phyloP scores from a whole-genome alignment of 2,113 vertebrate species.

The Vombatus ursinus region DNA sequence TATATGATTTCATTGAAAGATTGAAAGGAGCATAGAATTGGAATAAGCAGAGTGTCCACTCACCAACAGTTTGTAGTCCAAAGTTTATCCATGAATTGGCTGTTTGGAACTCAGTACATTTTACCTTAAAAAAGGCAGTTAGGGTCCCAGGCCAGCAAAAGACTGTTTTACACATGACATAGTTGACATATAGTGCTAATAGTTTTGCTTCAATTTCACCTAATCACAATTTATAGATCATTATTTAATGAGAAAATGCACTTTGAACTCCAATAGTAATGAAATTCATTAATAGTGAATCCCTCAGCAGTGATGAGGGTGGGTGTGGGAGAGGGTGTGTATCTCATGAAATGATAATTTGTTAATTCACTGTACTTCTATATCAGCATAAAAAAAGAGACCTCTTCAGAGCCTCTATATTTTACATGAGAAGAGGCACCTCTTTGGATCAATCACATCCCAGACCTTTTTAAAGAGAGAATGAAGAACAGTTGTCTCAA shows the following conservation, averaged over 20 bases:
- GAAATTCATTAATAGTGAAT: background rate
- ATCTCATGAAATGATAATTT: background rate
- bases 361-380: background rate
- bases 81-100: background rate
- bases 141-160: background rate
- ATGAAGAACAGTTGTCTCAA: background rate
- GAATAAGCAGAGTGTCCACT: background rate
- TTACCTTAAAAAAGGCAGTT: background rate
- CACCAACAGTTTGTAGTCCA: background rate
- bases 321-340: background rate
- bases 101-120: background rate
- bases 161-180: background rate
- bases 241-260: background rate
- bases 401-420: background rate
- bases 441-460: background rate
- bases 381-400: background rate
- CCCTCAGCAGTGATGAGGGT: background rate
- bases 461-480: background rate
- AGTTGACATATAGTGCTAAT: background rate
- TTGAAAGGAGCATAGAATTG: background rate
- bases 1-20: background rate
- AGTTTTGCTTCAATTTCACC: background rate
- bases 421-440: background rate
- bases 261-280: background rate
- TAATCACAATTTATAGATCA: background rate